Evolutionary conservation across 2,888 invertebrate genomes (phyloP), one percentile per base, ranked within the genome.

Genomic region (Dynastes tityus): DNA sequence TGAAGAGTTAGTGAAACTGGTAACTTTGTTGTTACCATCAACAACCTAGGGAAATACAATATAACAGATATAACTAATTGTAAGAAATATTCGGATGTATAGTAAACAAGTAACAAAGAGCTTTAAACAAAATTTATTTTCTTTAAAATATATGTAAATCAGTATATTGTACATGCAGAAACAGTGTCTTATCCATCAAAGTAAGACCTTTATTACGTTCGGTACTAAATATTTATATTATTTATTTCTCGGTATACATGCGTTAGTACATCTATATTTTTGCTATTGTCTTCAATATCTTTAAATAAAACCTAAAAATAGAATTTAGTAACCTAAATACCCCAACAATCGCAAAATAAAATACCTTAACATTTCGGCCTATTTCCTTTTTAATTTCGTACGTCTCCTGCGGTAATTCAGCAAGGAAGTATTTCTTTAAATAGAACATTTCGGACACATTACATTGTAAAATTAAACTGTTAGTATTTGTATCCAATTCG

Each of bases 371-470:
- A 27, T 22, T 61, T 45, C 58, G 37, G 27, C 29, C 37, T 27
- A 73, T 16, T 16, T 61, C 61, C 37, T 27, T 61, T 22, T 27
- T 61, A 73, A 73, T 73, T 27, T 73, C 61, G 40, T 73, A 73
- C 22, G 5, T 73, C 40, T 73, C 73, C 27, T 73, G 73, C 1
- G 37, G 13, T 5, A 82, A 76, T 68, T 81, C 82, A 27, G 79
- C 77, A 58, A 84, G 75, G 76, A 87, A 84, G 82, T 85, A 86
- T 51, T 81, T 82, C 78, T 87, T 87, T 61, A 87, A 79, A n/a
- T 58, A 71, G 63, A 79, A 55, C 49, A 87, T 78, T 80, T 84
- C 84, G 22, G 80, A 55, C 53, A 80, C 22, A 80, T 81, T 82
- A 29, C 83, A 81, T 68, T 79, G 81, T 4, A 87, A 78, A 51